Evolutionary conservation across 2,888 invertebrate species (phyloP).

Genomic region (Xylota sylvarum): DNA sequence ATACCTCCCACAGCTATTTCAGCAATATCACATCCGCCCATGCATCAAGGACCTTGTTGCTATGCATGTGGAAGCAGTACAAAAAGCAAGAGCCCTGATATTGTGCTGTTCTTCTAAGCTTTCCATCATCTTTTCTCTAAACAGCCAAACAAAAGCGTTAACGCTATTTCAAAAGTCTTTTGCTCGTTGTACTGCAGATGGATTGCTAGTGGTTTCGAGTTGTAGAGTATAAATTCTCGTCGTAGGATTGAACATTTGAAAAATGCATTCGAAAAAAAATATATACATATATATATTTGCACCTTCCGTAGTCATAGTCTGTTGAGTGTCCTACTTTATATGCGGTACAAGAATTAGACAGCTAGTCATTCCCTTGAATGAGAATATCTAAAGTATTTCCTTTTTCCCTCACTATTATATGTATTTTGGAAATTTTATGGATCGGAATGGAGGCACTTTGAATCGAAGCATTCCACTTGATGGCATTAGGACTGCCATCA

Average conservation of each 20-base stretch:
- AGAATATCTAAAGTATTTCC: neutral
- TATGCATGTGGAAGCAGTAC: neutral
- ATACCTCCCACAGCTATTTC: constrained; percentile 35
- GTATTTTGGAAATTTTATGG: constrained; percentile 3
- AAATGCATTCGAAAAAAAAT: constrained; percentile 14
- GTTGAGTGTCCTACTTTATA: constrained; percentile 27
- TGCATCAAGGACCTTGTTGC: constrained; percentile 36
- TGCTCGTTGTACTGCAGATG: constrained; percentile 6
- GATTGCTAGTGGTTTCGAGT: neutral
- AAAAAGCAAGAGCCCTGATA: neutral
- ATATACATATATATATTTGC: neutral
- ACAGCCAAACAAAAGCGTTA: constrained; percentile 53
- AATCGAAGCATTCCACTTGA: constrained; percentile 30
- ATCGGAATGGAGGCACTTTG: constrained; percentile 6
- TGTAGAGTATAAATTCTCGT: constrained; percentile 9
- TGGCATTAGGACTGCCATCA: constrained; percentile 20
- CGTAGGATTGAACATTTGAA: constrained; percentile 26
- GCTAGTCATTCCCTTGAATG: neutral
- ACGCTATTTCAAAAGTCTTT: constrained; percentile 20
- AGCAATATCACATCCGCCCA: constrained; percentile 25
- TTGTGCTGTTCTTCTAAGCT: constrained; percentile 17
- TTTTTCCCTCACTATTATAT: neutral
- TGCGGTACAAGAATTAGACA: neutral
- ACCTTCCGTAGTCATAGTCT: neutral
- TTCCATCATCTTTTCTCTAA: constrained; percentile 52